Evolutionary conservation across 1,140 invertebrate species (phyloP), one percentile per base, ranked within the genome.

Genomic region (Myzus persicae): DNA sequence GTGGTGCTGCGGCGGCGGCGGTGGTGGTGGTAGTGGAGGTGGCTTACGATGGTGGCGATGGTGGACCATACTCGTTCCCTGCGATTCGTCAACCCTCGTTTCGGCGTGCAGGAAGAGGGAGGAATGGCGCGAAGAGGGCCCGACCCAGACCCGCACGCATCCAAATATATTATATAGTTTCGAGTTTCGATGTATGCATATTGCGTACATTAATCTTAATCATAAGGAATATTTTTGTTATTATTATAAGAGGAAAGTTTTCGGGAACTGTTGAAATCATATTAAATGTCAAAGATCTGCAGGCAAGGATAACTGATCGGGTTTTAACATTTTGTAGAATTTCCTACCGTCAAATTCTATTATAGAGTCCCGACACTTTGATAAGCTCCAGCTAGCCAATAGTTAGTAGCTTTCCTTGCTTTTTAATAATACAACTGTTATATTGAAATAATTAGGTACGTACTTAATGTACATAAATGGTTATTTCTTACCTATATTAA

Each of bases 21-120:
- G 82, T 40, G 38, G 82, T 14, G 9, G 82, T 85, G 82, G 82
- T 31, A 24, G 82, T 40, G 38, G 82, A 26, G 24, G 82, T 85
- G 82, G 82, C 5, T 76, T n/a, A 76, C 59, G 14, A 76, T 76
- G 46, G 26, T 89, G 46, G n/a, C 11, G 46, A 40, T 44, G 90
- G 54, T 89, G 46, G 87, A 36, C 18, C 31, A n/a, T n/a, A 44
- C 48, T 93, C 40, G 91, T 85, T 51, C 48, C 24, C 48, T 24
- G 91, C 84, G 91, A 93, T 93, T 93, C 91, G 91, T 93, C 91
- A 93, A 85, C 91, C 91, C 81, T 93, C 26, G 81, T 93, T 93
- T 46, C 42, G 59, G 59, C 22, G 67, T 14, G 14, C 6, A 8
- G 46, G 18, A n/a, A 51, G 44, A 24, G 90, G 40, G 54, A 67